A percentile compares a stretch with the other conserved stretches of the same genome.
Conservation (phyloP, 2,888 invertebrate genomes). For the Pyrgus malvae region DNA sequence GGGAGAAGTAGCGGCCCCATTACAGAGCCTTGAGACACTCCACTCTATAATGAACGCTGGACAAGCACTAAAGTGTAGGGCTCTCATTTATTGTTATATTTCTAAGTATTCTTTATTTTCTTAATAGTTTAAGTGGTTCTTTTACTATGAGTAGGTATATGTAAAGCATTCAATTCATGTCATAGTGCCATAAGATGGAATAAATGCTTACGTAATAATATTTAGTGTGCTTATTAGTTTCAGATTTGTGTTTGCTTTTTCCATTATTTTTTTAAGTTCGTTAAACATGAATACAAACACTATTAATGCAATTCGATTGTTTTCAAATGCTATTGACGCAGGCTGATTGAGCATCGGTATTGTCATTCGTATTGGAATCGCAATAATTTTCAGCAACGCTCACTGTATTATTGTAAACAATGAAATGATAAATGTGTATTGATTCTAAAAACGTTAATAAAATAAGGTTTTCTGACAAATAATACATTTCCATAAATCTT, state of each 20-base stretch:
- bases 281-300: constrained; percentile 12
- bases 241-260: constrained; percentile 8
- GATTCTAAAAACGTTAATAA: no score
- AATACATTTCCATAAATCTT: no score
- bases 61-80: constrained; percentile 40
- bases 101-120: no score
- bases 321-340: constrained; percentile 13
- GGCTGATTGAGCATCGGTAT: constrained; percentile 16
- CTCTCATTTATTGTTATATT: constrained; percentile 29
- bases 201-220: no score
- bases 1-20: constrained; percentile 67
- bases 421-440: no score
- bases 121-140: not conserved
- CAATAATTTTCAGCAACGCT: not conserved
- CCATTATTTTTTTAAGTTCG: constrained; percentile 12
- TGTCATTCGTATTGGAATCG: not conserved
- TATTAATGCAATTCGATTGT: constrained; percentile 17
- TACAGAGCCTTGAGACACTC: constrained; percentile 60
- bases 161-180: no score
- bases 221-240: no score
- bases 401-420: not conserved
- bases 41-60: constrained; percentile 47
- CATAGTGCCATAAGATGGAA: not conserved
- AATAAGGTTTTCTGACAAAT: no score
- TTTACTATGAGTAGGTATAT: not conserved